Evolutionary conservation across 2,113 vertebrate species (phyloP), one percentile per base, ranked within the genome.

Genomic region (Crypturellus undulatus): DNA sequence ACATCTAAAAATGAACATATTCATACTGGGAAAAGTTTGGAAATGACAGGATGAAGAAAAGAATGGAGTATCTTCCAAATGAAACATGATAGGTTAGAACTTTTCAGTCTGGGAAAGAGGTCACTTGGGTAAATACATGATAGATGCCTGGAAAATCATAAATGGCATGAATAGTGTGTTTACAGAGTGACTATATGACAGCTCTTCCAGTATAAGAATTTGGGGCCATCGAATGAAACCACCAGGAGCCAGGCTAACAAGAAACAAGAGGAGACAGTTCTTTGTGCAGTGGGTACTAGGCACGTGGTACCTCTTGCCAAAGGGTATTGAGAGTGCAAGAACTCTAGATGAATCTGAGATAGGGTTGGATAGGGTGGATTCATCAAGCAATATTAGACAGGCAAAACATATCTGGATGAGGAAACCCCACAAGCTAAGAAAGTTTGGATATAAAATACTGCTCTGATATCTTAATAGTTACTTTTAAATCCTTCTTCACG

Each of bases 61-160:
- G 2, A n/a, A 42, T 56, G 0, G 67, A 68, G 13, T 62, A 47
- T 3, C 12, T 54, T 73, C 28, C 0, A 0, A 62, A 79, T 25
- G 9, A 40, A 79, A 59, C 59, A 3, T n/a, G 67, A n/a, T 3
- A 62, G 34, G 25, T 16, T 18, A 62, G 38, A 30, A 68, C 24
- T 34, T 10, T 24, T 72, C 42, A 59, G 51, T 21, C 32, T 59
- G 11, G 36, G 59, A 51, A 90, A 43, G 0, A 72, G 28, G 52
- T 14, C 7, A 60, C n/a, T 43, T 18, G 24, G n/a, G 60, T 28
- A 30, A 68, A 84, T 58, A 51, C 38, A 51, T 51, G 36, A 65
- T 1, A 19, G 30, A 60, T 68, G 68, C 26, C 52, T 67, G 21
- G 19, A 58, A 65, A 72, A 71, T 47, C 0, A 62, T 54, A 56